These are phyloP conservation scores for Lethrus apterus DNA, from an alignment of 1,140 invertebrate species.

Conservation along the genomic window DNA sequence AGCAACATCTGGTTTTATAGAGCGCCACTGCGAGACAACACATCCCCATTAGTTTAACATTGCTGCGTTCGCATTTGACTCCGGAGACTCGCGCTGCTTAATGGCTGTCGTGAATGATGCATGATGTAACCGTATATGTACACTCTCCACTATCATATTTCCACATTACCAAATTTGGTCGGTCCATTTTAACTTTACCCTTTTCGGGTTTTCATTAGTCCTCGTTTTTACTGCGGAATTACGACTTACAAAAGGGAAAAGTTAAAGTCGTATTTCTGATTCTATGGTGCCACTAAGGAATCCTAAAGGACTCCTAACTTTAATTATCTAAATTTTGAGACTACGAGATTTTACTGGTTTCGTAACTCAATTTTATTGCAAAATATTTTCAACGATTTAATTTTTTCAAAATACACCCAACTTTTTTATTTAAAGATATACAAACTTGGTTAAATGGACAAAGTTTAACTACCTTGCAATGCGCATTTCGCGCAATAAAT, in stretches of 20 bases:
- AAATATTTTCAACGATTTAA: too few species aligned
- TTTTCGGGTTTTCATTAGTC: conserved; percentile 18
- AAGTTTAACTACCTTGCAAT: too few species aligned
- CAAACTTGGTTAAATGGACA: too few species aligned
- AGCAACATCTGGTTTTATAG: conserved; percentile 36
- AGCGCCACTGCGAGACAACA: conserved; percentile 29
- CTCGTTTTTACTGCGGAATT: conserved; percentile 19
- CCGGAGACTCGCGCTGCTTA: conserved; percentile 30
- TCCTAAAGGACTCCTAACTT: conserved; percentile 11
- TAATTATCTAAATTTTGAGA: too few species aligned
- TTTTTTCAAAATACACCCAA: too few species aligned
- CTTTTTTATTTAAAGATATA: too few species aligned
- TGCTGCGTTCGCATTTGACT: conserved; percentile 28
- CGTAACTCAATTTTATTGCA: too few species aligned
- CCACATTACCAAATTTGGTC: conserved; percentile 18
- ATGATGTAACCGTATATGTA: too few species aligned
- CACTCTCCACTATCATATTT: conserved; percentile 14
- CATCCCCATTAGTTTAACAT: conserved; percentile 36
- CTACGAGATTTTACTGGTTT: too few species aligned
- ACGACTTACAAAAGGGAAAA: conserved; percentile 18
- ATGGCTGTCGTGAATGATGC: conserved; percentile 28
- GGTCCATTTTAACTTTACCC: conserved; percentile 13
- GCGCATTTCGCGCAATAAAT: too few species aligned
- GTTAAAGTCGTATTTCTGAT: not conserved
- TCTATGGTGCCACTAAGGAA: conserved; percentile 7